Conservation (phyloP, 2,797 vertebrate species). For the Pseudochirops cupreus region DNA sequence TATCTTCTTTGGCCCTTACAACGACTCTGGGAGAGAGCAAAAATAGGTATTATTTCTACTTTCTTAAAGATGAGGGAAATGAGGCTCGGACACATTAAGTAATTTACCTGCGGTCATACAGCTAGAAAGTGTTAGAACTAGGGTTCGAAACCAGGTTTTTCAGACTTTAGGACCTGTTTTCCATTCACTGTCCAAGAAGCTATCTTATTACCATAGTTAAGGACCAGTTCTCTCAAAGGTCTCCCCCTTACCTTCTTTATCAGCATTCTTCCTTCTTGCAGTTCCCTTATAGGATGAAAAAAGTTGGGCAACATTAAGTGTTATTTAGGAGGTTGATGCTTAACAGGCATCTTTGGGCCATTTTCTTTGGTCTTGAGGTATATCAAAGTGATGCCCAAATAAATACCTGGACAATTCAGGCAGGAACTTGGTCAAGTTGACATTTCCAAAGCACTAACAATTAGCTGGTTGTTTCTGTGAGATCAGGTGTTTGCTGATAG, state of each 20-base stretch:
- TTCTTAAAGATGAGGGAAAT: background rate
- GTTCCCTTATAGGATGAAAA: background rate
- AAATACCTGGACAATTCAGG: background rate
- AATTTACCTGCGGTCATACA: background rate
- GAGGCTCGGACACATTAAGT: background rate
- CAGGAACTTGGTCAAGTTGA: background rate
- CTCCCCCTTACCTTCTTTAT: background rate
- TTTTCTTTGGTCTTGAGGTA: background rate
- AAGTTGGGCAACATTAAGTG: background rate
- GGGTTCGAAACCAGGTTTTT: background rate
- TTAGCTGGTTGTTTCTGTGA: background rate
- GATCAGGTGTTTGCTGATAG: background rate
- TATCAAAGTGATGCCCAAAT: background rate
- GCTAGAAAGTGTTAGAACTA: background rate
- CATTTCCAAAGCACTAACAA: background rate
- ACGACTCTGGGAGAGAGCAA: background rate
- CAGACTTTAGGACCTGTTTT: background rate
- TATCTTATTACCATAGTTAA: background rate
- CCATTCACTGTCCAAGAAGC: background rate
- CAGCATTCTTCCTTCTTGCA: background rate
- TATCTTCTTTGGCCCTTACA: background rate
- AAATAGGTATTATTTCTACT: background rate
- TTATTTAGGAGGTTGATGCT: background rate
- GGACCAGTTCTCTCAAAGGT: background rate
- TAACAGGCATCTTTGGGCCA: background rate